Evolutionary conservation across 2,113 vertebrate species (phyloP).

Genomic region (Isichthys henryi): DNA sequence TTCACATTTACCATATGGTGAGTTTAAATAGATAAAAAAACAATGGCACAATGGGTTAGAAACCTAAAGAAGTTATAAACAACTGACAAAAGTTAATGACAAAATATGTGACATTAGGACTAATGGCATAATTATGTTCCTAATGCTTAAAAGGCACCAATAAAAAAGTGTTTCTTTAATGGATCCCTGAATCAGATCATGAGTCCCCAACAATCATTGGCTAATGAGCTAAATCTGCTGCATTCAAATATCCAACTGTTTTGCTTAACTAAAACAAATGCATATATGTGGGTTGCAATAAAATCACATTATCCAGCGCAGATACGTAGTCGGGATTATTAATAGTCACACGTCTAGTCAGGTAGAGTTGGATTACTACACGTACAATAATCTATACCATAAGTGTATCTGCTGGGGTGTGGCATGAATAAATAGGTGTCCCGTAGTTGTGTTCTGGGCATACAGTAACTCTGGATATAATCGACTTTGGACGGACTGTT

Average conservation of each 20-base stretch:
- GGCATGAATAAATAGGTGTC: no score
- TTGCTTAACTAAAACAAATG: not conserved
- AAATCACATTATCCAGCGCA: no score
- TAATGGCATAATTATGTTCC: not conserved
- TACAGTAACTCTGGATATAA: no score
- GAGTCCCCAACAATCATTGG: not conserved
- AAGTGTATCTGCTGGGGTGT: no score
- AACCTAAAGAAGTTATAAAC: not conserved
- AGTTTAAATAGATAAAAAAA: not conserved
- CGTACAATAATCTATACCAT: no score
- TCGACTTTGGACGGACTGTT: no score
- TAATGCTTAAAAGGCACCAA: not conserved
- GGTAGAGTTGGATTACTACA: no score
- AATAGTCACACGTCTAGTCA: no score
- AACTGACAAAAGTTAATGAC: not conserved
- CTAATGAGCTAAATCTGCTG: not conserved
- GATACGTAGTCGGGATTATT: not conserved
- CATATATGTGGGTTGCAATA: not conserved
- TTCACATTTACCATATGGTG: not conserved
- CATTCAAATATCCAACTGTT: not conserved
- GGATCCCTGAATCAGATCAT: no score
- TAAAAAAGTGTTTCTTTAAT: not conserved
- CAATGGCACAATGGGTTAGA: not conserved
- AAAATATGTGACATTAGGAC: not conserved
- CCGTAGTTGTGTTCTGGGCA: no score